Conservation (phyloP, 2,113 vertebrate species). For the Lophotis ruficrista region DNA sequence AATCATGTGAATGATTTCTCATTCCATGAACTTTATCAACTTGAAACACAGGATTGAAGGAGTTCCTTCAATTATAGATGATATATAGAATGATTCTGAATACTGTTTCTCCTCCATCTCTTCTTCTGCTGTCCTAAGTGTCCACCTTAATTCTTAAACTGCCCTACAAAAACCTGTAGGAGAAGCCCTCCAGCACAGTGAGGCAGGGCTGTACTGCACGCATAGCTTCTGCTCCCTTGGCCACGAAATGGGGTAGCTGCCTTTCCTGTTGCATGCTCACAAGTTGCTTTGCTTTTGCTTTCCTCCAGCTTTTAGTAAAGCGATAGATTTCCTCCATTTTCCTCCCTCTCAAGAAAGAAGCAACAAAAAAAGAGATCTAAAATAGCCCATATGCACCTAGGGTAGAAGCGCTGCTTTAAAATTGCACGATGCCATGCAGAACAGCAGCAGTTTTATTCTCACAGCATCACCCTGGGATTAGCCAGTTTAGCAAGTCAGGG, state of each 20-base stretch:
- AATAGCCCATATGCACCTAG: not conserved
- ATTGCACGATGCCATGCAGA: rapidly evolving
- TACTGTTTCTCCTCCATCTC: not conserved
- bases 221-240: not conserved
- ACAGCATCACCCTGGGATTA: not conserved
- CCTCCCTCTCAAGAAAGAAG: not conserved
- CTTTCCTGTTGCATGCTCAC: not conserved
- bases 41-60: not conserved
- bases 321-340: not conserved
- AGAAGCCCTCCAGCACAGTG: not conserved
- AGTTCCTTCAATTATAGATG: not conserved
- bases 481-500: not conserved
- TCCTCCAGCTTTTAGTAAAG: not conserved
- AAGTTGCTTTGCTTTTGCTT: not conserved
- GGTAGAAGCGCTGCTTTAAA: not conserved
- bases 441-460: not conserved
- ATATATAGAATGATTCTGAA: not conserved
- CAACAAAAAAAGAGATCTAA: not conserved
- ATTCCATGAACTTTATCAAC: not conserved
- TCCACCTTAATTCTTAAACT: not conserved
- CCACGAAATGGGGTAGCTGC: not conserved
- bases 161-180: not conserved
- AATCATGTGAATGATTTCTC: not conserved
- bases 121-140: not conserved
- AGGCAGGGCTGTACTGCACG: not conserved